These are phyloP conservation scores for Drosophila setosimentum DNA, from an alignment of 2,888 invertebrate species.

Conservation along the genomic window DNA sequence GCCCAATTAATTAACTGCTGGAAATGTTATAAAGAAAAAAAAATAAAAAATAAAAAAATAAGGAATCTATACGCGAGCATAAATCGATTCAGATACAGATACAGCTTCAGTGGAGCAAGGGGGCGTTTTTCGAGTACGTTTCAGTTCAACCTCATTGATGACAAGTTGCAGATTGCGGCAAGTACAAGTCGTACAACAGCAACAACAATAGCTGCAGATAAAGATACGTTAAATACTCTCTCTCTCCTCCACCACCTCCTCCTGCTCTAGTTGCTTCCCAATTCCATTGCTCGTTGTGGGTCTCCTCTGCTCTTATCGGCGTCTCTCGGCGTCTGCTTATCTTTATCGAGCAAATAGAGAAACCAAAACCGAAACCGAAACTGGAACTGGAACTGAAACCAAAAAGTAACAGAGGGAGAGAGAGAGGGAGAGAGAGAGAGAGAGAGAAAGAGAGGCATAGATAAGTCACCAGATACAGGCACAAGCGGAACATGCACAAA, in stretches of 20 bases:
- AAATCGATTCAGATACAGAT: neutral
- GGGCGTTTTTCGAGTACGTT: constrained; percentile 4
- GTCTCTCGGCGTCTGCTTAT: constrained; percentile 29
- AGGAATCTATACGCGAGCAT: neutral
- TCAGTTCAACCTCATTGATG: constrained; percentile 34
- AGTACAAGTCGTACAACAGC: neutral
- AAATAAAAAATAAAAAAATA: neutral
- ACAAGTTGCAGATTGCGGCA: constrained; percentile 42
- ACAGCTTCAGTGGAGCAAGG: neutral
- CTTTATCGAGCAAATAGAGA: constrained; percentile 4
- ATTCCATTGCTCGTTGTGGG: neutral
- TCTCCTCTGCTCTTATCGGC: constrained; percentile 14
- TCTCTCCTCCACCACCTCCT: neutral
- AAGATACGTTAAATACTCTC: constrained; percentile 19
- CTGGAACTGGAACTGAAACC: neutral
- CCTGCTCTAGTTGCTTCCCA: neutral
- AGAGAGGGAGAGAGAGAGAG: constrained; percentile 9
- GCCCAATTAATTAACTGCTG: neutral
- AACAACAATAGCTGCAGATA: constrained; percentile 26
- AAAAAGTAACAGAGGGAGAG: neutral
- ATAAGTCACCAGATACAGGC: constrained; percentile 11
- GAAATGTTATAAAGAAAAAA: neutral
- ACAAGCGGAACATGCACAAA: constrained; percentile 43
- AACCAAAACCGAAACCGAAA: neutral
- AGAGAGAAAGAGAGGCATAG: constrained; percentile 11